Base-by-base conservation (phyloP, 2,113 vertebrate species). In the Zosterops pallidus region DNA sequence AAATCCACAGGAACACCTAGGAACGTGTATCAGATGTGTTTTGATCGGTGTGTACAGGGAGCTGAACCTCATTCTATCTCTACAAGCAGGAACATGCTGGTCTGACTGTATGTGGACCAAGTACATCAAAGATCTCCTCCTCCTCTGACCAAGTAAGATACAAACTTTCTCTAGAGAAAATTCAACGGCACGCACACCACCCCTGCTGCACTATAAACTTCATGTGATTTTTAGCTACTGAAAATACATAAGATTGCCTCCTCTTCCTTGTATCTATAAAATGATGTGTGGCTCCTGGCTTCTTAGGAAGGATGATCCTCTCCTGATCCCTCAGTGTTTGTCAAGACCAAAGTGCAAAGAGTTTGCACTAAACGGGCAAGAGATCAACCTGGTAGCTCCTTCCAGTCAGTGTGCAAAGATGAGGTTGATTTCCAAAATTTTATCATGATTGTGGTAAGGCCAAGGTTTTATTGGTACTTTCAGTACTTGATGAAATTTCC, bases 1-100 rank as follows among this genome's bases (percentile, higher is more conserved):
- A 78, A 75, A 92, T 22, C 65, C 76, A 83, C 49, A 91, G 65
- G 24, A 92, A 72, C 53, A 68, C 47, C 47, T 79, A 75, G 42
- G 86, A 89, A 82, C 1, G 2, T 49, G 1, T 7, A 84, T 89
- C 89, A 92, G 89, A 67, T 79, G n/a, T 87, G 41, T 85, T 94
- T 71, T 65, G 80, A 82, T 39, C 81, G 46, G 42, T 13, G 19
- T 44, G 56, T 44, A 56, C 56, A 63, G 22, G 53, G 11, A 82
- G 49, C 52, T 82, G 71, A 90, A 71, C 37, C 21, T 52, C 44
- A 59, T 47, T 55, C 59, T 41, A n/a, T 21, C 42, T 79, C 52
- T 35, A 35, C 94, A 89, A 82, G 93, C 46, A 85, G 81, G 62
- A 87, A 95, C 95, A 72, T 5, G 69, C 21, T 85, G 78, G 64